These are phyloP conservation scores for Todus mexicanus DNA, from an alignment of 2,797 vertebrate species.

Conservation along the genomic window DNA sequence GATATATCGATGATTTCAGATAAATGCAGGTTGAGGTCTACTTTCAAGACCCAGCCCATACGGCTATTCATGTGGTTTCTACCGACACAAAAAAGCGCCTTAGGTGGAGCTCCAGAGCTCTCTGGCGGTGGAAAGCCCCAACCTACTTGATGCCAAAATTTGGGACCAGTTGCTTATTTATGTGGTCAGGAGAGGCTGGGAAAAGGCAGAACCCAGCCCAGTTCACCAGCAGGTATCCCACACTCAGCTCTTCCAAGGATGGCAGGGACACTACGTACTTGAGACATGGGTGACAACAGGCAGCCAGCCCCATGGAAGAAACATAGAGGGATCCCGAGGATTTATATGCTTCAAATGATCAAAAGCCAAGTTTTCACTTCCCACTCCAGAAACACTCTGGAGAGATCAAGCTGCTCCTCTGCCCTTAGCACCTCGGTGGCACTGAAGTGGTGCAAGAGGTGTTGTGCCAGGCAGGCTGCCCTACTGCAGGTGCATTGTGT, in stretches of 20 bases:
- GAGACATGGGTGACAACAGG: not conserved
- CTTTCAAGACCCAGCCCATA: not conserved
- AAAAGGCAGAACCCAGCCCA: not conserved
- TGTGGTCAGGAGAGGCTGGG: not conserved
- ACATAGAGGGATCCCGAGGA: not conserved
- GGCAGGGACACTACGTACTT: not conserved
- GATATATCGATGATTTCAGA: not conserved
- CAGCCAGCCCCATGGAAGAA: not conserved
- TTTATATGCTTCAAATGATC: not conserved
- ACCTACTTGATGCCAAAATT: not conserved
- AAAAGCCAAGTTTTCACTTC: not conserved
- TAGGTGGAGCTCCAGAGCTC: slow-evolving; percentile 8
- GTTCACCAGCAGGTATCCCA: not conserved
- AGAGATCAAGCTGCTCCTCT: not conserved
- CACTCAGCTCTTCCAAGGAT: not conserved
- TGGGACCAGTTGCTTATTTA: not conserved
- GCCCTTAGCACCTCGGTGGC: not conserved
- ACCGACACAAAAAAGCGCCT: not conserved
- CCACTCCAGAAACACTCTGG: not conserved
- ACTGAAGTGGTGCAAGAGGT: not conserved
- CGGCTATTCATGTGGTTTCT: not conserved
- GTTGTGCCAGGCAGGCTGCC: not conserved
- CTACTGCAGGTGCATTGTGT: not conserved
- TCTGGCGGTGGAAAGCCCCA: slow-evolving; percentile 31
- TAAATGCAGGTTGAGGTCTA: not conserved